Percentiles rank a stretch among this genome's conserved stretches.
These are phyloP conservation scores for Athalia rosae DNA, from an alignment of 2,888 invertebrate species.

Conservation along the genomic window DNA sequence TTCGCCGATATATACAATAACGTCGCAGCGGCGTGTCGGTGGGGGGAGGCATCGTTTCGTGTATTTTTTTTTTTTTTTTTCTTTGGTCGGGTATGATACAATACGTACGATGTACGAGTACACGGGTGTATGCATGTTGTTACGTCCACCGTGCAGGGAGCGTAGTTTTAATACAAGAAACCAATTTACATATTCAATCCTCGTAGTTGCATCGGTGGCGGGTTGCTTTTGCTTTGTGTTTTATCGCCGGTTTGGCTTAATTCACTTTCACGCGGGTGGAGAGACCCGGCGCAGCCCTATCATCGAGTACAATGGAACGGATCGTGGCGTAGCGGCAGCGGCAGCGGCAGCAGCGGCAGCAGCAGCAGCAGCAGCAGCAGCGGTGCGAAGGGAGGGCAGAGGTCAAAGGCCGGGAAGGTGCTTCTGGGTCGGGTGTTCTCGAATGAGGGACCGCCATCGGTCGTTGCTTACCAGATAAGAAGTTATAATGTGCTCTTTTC, in stretches of 20 bases:
- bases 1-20: constrained; percentile 29
- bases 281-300: constrained; percentile 15
- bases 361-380: too few relatives aligned
- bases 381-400: neutral
- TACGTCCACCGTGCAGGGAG: constrained; percentile 9
- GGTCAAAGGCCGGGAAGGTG: constrained; percentile 27
- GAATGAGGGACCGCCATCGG: neutral
- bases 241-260: constrained; percentile 41
- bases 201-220: constrained; percentile 39
- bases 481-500: constrained; percentile 13
- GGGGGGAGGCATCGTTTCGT: neutral
- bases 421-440: constrained; percentile 11
- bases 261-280: constrained; percentile 36
- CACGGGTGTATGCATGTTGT: constrained; percentile 14
- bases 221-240: constrained; percentile 29
- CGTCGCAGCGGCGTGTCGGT: neutral
- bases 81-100: neutral
- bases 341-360: too few relatives aligned
- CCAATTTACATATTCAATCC: constrained; percentile 44
- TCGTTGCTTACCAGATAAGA: constrained; percentile 1
- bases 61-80: too few relatives aligned
- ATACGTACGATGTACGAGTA: neutral
- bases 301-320: constrained; percentile 33
- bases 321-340: constrained; percentile 3
- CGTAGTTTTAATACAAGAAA: constrained; percentile 41